phyloP scores from a whole-genome alignment of 1,140 invertebrate genomes.

The Drosophila bocki region DNA sequence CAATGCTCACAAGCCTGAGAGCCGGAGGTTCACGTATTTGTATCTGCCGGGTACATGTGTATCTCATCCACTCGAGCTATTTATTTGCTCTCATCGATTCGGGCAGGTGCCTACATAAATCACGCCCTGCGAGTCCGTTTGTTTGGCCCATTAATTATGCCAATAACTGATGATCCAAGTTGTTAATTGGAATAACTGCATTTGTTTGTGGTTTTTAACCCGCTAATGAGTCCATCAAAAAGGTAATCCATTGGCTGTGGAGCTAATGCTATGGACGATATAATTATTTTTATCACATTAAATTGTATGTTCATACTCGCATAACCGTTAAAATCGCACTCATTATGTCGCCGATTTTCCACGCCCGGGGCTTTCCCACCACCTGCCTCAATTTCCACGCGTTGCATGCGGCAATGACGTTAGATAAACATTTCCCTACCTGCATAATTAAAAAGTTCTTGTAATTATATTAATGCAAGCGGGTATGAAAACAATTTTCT shows the following conservation, averaged over 20 bases:
- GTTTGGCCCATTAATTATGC: slow-evolving; percentile 38
- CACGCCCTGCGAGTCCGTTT: neutral
- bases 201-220: slow-evolving; percentile 23
- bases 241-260: neutral
- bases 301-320: slow-evolving; percentile 13
- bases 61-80: slow-evolving; percentile 2
- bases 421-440: slow-evolving; percentile 49
- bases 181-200: slow-evolving; percentile 27
- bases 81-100: slow-evolving; percentile 18
- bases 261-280: slow-evolving; percentile 5
- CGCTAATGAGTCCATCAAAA: slow-evolving; percentile 15
- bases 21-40: neutral
- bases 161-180: slow-evolving; percentile 22
- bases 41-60: slow-evolving; percentile 13
- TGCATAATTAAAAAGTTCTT: slow-evolving; percentile 39
- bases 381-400: slow-evolving; percentile 41
- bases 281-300: slow-evolving; percentile 35
- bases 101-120: slow-evolving; percentile 31
- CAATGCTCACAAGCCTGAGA: slow-evolving; percentile 1
- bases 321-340: slow-evolving; percentile 24
- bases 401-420: slow-evolving; percentile 37
- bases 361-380: slow-evolving; percentile 26
- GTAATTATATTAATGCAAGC: slow-evolving; percentile 13
- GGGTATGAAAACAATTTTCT: slow-evolving; percentile 10
- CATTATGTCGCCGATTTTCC: slow-evolving; percentile 22